Base-by-base conservation (phyloP, 2,888 invertebrate species). In the Spialia ferax region DNA sequence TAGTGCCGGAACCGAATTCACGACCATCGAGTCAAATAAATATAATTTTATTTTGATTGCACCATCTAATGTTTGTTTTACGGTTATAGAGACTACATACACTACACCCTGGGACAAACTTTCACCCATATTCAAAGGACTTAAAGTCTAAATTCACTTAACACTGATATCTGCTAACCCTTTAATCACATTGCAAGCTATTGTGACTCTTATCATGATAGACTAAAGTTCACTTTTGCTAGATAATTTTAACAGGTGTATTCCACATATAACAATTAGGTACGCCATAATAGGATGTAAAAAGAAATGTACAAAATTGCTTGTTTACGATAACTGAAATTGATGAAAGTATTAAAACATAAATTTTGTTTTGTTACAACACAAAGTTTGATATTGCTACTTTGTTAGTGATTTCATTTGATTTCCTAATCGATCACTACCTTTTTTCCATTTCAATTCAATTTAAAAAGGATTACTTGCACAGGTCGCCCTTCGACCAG, bases 1-100 rank as follows among this genome's bases (percentile, higher is more conserved):
- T 85, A 87, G 75, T 77, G 80, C 85, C 87, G 88, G 88, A 88
- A 89, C 85, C 76, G 77, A 84, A 84, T 82, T 82, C 84, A 82
- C 80, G 80, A 65, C 84, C 83, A 87, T 86, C 84, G 81, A 80
- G 81, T 85, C 83, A 80, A 85, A 89, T 87, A 87, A 87, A 89
- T 86, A 88, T 86, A 77, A 76, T 75, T 77, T 76, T 75, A 74
- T 74, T 77, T 76, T 73, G 76, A 77, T 77, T 76, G 74, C 76
- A 77, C 75, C 73, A 67, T 68, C 75, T 76, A 74, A 76, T 74
- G 74, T 74, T 76, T 75, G 74, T 75, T 77, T 76, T 76, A 77
- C 74, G 75, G 71, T 74, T 74, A 74, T 74, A 70, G 73, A 68
- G 72, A 70, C 66, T 70, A 61, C 71, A 70, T 73, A 71, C 35